Conservation (phyloP, 2,113 vertebrate species). For the Oncorhynchus mykiss region DNA sequence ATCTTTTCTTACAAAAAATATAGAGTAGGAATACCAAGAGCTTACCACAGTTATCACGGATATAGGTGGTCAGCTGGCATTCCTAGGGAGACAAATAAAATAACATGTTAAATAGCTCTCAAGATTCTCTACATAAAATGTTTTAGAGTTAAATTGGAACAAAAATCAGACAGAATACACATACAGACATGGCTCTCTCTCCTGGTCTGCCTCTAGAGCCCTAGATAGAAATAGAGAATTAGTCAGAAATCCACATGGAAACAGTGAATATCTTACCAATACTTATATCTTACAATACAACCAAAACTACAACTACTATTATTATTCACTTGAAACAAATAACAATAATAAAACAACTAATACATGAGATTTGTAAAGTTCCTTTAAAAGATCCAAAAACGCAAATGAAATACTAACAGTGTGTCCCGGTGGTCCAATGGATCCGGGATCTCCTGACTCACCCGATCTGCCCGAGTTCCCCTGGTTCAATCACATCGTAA, state of each 20-base stretch:
- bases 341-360: background rate
- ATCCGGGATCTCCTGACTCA: slow-evolving; percentile 70
- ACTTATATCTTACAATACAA: too few relatives aligned
- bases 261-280: too few relatives aligned
- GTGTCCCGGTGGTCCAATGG: slow-evolving; percentile 74
- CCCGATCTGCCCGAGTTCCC: slow-evolving; percentile 77
- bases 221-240: slow-evolving; percentile 59
- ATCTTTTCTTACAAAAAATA: background rate
- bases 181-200: slow-evolving; percentile 66
- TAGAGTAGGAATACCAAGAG: slow-evolving; percentile 31
- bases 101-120: background rate
- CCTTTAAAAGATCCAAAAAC: too few relatives aligned
- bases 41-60: slow-evolving; percentile 83
- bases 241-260: background rate
- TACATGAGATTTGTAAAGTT: background rate
- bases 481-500: slow-evolving; percentile 58
- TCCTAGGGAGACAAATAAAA: slow-evolving; percentile 64
- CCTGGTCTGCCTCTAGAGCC: slow-evolving; percentile 77
- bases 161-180: slow-evolving; percentile 48
- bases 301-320: too few relatives aligned
- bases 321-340: background rate
- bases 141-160: background rate
- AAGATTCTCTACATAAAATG: background rate
- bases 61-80: slow-evolving; percentile 81
- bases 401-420: slow-evolving; percentile 60